Evolutionary conservation across 2,888 invertebrate species (phyloP).

Genomic region (Melipona bicolor): DNA sequence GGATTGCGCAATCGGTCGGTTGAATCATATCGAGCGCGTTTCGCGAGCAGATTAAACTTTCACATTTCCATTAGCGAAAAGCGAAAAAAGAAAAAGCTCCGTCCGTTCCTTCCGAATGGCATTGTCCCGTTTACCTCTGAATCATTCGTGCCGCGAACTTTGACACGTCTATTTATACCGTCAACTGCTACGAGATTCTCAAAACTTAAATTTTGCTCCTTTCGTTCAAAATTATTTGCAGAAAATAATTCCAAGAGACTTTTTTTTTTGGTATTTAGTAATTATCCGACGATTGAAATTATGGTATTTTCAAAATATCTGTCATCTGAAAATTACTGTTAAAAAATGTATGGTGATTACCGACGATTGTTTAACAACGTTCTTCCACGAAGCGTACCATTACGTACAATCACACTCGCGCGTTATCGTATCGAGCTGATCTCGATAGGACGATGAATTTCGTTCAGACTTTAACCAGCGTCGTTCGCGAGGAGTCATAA

Average conservation of each 20-base stretch:
- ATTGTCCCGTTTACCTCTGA: background rate
- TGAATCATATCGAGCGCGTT: slow-evolving; percentile 49
- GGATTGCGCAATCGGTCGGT: slow-evolving; percentile 45
- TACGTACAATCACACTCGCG: background rate
- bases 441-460: slow-evolving; percentile 5
- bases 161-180: background rate
- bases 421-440: background rate
- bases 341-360: no score
- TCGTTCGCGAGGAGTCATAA: background rate
- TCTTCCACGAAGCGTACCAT: background rate
- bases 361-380: background rate
- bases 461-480: background rate
- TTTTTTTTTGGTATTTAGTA: no score
- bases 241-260: no score
- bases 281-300: no score
- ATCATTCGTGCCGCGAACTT: background rate
- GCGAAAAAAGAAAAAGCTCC: slow-evolving; percentile 6
- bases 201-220: no score
- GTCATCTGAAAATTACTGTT: no score
- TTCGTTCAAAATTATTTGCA: background rate
- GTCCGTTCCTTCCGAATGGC: background rate
- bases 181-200: background rate
- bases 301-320: no score
- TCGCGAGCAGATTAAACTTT: slow-evolving; percentile 46
- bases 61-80: slow-evolving; percentile 38